Base-by-base conservation (phyloP, 2,113 vertebrate genomes). In the Columbina picui region DNA sequence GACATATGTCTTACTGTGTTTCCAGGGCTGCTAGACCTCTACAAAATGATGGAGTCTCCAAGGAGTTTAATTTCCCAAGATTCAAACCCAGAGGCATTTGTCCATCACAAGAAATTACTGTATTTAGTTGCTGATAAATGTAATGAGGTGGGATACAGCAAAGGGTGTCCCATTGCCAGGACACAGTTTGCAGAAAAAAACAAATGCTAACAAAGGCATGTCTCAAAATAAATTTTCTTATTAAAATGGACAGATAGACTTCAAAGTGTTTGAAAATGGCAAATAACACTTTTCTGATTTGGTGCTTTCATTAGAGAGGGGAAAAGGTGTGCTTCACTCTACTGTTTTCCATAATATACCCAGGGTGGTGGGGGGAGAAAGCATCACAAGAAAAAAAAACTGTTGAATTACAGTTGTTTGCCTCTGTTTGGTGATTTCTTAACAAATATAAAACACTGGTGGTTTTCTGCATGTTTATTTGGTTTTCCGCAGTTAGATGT, bases 1-100 rank as follows among this genome's bases (percentile, higher is more conserved):
- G 9, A 13, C 18, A 20, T 64, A n/a, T 36, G 47, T 53, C 71
- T 32, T 4, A 0, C 30, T 9, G 22, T 14, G 0, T 19, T 64
- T 50, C 45, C 15, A 41, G 32, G 36, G 45, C 41, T 78, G 45
- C 57, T 52, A 76, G 39, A 56, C 45, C 38, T 80, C 7, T 5
- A 25, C 12, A 34, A 65, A 74, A 50, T 0, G 2, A 14, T 60
- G 29, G 16, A 18, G 17, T n/a, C 53, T 47, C 20, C 41, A 27
- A 23, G 25, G 47, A 38, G 10, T 18, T 63, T 2, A 2, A 27
- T 53, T 69, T 45, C 47, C 12, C 11, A 23, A 9, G 6, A 27
- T 38, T 41, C 3, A 10, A 38, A 14, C 14, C 67, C 17, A 0
- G 70, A 11, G 11, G 41, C 52, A 30, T 73, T 79, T 41, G 63